Evolutionary conservation across 1,140 invertebrate species (phyloP).

Genomic region (Proctacanthus coquilletti): DNA sequence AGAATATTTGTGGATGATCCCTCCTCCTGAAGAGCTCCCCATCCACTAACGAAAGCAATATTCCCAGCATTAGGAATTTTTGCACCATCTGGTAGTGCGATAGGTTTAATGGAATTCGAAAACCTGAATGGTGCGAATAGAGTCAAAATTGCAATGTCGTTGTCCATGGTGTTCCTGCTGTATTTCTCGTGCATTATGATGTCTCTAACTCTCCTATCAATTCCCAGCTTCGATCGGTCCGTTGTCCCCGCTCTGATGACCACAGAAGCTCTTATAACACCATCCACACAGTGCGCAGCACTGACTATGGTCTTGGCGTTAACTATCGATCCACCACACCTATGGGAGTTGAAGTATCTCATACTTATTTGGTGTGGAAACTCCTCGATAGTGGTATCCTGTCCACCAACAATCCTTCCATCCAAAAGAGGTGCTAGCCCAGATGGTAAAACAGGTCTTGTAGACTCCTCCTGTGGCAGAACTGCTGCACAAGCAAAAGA

Average conservation of each 20-base stretch:
- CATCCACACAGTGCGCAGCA: conserved; percentile 31
- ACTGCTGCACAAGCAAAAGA: too few relatives aligned
- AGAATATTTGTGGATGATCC: conserved; percentile 1
- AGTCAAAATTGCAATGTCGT: neutral
- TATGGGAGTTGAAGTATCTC: conserved; percentile 14
- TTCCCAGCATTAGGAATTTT: neutral
- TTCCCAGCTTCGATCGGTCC: neutral
- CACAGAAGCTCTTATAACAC: neutral
- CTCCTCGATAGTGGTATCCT: neutral
- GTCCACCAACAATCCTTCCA: neutral
- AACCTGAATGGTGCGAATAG: neutral
- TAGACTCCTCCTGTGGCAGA: too few relatives aligned
- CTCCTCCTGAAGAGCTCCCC: conserved; percentile 2
- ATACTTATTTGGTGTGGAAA: neutral
- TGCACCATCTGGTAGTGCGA: neutral
- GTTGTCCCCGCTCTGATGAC: neutral
- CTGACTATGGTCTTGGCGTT: conserved; percentile 29
- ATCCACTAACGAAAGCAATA: conserved; percentile 1
- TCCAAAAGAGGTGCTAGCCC: neutral
- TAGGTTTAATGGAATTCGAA: neutral
- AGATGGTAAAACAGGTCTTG: neutral
- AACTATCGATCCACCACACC: conserved; percentile 33
- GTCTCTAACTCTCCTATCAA: neutral
- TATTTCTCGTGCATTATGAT: neutral
- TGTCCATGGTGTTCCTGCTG: neutral